Percentiles rank a stretch among this genome's conserved stretches.
phyloP scores from a whole-genome alignment of 53 echinoderm and acorn worm species.

The Echinometra lucunter region DNA sequence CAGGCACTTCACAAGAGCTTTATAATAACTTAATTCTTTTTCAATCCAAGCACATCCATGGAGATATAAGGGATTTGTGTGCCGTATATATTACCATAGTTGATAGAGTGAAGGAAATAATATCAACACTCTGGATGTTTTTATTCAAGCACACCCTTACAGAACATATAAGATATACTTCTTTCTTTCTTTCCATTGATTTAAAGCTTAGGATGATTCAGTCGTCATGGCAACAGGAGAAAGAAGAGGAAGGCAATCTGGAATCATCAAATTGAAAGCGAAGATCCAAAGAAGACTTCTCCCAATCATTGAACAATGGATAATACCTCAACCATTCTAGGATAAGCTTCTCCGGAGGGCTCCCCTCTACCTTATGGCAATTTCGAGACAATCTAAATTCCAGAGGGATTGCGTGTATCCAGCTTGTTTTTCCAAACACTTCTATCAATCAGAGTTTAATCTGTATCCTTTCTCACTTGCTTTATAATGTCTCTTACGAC shows the following conservation, averaged over 20 bases:
- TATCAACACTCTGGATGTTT: neutral
- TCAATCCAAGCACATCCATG: neutral
- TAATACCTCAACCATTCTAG: neutral
- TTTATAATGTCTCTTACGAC: neutral
- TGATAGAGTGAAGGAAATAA: neutral
- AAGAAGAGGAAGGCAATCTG: neutral
- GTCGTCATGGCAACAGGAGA: neutral
- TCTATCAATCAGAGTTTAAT: neutral
- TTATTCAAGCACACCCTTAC: neutral
- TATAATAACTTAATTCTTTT: neutral
- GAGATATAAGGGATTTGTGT: neutral
- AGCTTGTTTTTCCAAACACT: neutral
- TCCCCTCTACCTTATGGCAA: neutral
- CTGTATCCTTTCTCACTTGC: neutral
- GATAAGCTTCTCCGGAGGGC: conserved; percentile 12
- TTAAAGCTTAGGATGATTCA: neutral
- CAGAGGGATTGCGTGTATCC: neutral
- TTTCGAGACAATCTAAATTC: neutral
- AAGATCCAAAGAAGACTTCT: neutral
- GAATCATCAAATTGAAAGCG: neutral
- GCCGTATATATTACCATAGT: neutral
- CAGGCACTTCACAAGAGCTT: neutral
- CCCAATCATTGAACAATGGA: neutral
- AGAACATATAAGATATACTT: neutral
- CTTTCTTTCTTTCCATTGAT: neutral